These are phyloP conservation scores for Pristionchus exspectatus DNA, from an alignment of 2,888 invertebrate species.

Conservation along the genomic window DNA sequence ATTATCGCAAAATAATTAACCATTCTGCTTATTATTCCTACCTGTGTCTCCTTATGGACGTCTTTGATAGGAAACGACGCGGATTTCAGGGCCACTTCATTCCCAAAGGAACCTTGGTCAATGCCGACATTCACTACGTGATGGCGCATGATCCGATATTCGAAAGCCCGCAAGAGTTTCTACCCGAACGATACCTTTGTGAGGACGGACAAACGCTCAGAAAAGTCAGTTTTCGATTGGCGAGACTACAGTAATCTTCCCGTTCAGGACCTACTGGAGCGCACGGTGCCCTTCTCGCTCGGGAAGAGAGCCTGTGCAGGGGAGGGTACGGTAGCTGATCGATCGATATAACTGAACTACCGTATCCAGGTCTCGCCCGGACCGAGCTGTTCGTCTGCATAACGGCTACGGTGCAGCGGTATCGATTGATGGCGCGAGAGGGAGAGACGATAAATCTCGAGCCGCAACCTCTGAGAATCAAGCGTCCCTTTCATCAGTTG, in stretches of 20 bases:
- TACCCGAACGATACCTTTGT: neutral
- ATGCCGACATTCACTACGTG: neutral
- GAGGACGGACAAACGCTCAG: neutral
- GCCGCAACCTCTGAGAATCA: neutral
- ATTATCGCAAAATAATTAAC: too few species aligned
- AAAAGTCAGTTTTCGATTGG: neutral
- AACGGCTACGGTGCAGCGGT: neutral
- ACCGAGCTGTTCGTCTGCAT: neutral
- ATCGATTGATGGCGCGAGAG: conserved; percentile 5
- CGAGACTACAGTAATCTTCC: neutral
- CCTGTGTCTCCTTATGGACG: neutral
- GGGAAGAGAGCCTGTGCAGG: conserved; percentile 21
- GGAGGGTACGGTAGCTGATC: neutral
- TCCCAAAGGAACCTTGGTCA: neutral
- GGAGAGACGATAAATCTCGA: neutral
- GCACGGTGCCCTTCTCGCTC: conserved; percentile 18
- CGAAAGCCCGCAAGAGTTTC: neutral
- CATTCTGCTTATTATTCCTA: neutral
- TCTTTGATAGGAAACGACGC: too few species aligned
- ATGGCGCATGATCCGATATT: conserved; percentile 15
- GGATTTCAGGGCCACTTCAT: conserved; percentile 11
- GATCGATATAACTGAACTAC: neutral
- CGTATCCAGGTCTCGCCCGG: conserved; percentile 11
- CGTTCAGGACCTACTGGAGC: neutral
- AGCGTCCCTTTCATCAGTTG: neutral